Evolutionary conservation across 2,113 vertebrate genomes (phyloP).

Genomic region (Baryphthengus martii): DNA sequence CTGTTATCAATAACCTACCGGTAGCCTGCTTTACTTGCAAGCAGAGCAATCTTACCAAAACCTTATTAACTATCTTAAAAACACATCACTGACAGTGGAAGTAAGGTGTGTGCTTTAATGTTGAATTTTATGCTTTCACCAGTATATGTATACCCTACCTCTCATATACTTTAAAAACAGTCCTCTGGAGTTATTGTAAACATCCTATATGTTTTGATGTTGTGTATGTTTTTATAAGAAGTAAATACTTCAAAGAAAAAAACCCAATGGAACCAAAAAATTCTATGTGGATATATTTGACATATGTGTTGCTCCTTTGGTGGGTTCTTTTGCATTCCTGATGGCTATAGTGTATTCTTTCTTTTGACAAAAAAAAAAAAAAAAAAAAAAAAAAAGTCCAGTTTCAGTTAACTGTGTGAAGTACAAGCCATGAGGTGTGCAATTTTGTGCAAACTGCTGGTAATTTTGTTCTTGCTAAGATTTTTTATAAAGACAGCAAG

Average conservation of each 20-base stretch:
- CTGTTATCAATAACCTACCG: not conserved
- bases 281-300: not conserved
- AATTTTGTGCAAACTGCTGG: slow-evolving; percentile 38
- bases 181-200: slow-evolving; percentile 25
- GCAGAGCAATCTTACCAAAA: not conserved
- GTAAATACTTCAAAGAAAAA: not conserved
- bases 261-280: not conserved
- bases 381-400: not conserved
- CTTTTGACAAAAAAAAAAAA: not conserved
- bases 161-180: not conserved
- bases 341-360: not conserved
- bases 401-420: not conserved
- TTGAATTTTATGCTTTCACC: slow-evolving; percentile 31
- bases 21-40: not conserved
- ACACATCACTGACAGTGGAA: slow-evolving; percentile 32
- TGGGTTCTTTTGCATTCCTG: slow-evolving; percentile 25
- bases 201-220: slow-evolving; percentile 49
- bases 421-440: slow-evolving; percentile 5
- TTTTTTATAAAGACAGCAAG: slow-evolving; percentile 51
- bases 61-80: not conserved
- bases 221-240: slow-evolving; percentile 14
- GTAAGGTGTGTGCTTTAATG: slow-evolving; percentile 19
- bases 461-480: slow-evolving; percentile 42
- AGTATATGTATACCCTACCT: slow-evolving; percentile 9
- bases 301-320: not conserved